Percentiles rank a stretch among this genome's conserved stretches.
Evolutionary conservation across 2,888 invertebrate species (phyloP).

Genomic region (Odontomyia ornata): DNA sequence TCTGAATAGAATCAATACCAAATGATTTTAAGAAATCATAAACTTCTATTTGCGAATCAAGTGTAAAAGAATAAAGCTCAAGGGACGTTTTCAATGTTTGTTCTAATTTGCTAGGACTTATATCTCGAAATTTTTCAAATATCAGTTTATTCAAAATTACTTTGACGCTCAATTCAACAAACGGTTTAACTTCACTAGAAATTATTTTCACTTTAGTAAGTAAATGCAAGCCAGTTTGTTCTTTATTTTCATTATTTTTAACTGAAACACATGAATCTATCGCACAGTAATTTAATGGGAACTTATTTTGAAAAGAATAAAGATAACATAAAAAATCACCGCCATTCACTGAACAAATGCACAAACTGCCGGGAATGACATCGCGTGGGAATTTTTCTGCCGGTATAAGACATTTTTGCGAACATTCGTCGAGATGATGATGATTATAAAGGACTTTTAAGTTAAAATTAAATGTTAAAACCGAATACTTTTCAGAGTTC

Average conservation of each 20-base stretch:
- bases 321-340: conserved; percentile 54
- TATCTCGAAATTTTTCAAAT: background rate
- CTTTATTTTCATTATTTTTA: conserved; percentile 42
- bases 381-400: conserved; percentile 45
- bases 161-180: conserved; percentile 11
- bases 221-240: conserved; percentile 44
- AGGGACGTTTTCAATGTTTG: background rate
- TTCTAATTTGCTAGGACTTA: background rate
- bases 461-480: background rate
- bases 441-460: conserved; percentile 13
- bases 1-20: conserved; percentile 21
- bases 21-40: background rate
- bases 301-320: conserved; percentile 48
- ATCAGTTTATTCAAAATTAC: background rate
- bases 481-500: background rate
- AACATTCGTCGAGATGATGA: background rate
- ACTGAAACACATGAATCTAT: conserved; percentile 54
- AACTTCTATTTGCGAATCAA: background rate
- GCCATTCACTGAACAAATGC: conserved; percentile 53
- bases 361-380: conserved; percentile 51
- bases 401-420: conserved; percentile 55
- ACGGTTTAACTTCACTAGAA: conserved; percentile 25
- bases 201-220: conserved; percentile 46
- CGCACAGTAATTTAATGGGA: conserved; percentile 54
- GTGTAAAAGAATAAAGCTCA: background rate